Percentiles rank a stretch among this genome's conserved stretches.
These are phyloP conservation scores for Chinchilla lanigera DNA, from an alignment of 2,113 vertebrate genomes.

Conservation along the genomic window DNA sequence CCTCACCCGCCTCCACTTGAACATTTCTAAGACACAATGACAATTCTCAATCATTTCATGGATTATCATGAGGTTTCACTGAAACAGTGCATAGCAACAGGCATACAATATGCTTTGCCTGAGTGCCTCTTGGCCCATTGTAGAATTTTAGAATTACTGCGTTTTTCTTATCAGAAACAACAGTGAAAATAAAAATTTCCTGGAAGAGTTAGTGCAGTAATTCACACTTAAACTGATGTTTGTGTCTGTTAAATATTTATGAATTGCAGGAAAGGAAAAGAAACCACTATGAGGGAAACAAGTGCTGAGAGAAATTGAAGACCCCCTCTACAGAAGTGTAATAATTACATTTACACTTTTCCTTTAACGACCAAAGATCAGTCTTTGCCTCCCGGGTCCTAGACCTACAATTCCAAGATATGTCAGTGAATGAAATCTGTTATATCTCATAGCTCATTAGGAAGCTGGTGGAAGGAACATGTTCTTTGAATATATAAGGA, in stretches of 20 bases:
- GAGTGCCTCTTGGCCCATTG: background rate
- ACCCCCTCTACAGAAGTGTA: background rate
- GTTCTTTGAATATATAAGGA: background rate
- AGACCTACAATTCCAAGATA: background rate
- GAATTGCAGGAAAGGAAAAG: background rate
- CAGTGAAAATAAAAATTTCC: constrained; percentile 4
- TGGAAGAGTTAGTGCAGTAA: background rate
- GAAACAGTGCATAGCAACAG: background rate
- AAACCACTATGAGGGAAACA: background rate
- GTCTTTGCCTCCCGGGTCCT: background rate
- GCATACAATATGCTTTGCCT: background rate
- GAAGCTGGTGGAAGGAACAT: background rate
- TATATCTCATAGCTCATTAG: background rate
- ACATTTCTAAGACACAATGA: background rate
- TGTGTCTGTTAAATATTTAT: background rate
- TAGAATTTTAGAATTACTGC: background rate
- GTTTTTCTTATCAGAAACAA: background rate
- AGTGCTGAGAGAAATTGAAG: background rate
- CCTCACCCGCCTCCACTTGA: background rate
- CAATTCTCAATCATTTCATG: background rate
- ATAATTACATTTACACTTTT: background rate
- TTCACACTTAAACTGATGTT: background rate
- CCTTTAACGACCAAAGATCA: background rate
- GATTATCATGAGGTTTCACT: background rate
- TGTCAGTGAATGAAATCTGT: background rate